Evolutionary conservation across 2,888 invertebrate species (phyloP), one percentile per base, ranked within the genome.

Genomic region (Drosophila ustulata): DNA sequence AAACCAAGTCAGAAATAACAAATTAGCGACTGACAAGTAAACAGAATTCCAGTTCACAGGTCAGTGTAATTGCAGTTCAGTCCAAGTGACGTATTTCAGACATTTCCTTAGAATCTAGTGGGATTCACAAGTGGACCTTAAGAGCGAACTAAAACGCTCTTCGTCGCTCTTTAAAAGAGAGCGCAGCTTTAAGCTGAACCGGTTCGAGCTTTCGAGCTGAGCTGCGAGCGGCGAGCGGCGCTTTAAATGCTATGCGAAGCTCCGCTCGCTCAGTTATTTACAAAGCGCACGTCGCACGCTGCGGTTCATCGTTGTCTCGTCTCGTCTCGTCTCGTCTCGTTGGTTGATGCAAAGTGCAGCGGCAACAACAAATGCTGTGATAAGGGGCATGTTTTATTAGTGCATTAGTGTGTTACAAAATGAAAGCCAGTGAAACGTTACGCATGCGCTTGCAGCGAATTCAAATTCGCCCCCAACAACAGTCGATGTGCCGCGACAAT

Each of bases 361-460:
- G 18, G 4, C 37, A 11, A 28, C 47, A 63, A 34, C 59, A 68
- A 59, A 63, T 67, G 46, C 46, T 25, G 66, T 71, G 71, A 68
- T 78, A 69, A 68, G 63, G 9, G 25, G 46, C 26, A 67, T 56
- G 53, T 5, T 43, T 37, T 32, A 32, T 32, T n/a, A 51, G 30
- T 56, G 68, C 18, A 18, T 18, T 30, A 30, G 30, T 30, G 30
- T 70, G 46, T 37, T 64, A 66, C 75, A 85, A 88, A 71, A 88
- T 83, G 83, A 85, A 88, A 82, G 71, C 80, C 68, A 82, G 85
- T 77, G 82, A 88, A 61, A 82, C 71, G 80, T 73, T 85, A 66
- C 75, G 73, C 82, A 85, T 74, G 88, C 88, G 82, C 68, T 56
- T 71, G 75, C 79, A 71, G 74, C 59, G 80, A 82, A 72, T 52